Conservation (phyloP, 2,888 invertebrate genomes). For the Geophilus truncorum region DNA sequence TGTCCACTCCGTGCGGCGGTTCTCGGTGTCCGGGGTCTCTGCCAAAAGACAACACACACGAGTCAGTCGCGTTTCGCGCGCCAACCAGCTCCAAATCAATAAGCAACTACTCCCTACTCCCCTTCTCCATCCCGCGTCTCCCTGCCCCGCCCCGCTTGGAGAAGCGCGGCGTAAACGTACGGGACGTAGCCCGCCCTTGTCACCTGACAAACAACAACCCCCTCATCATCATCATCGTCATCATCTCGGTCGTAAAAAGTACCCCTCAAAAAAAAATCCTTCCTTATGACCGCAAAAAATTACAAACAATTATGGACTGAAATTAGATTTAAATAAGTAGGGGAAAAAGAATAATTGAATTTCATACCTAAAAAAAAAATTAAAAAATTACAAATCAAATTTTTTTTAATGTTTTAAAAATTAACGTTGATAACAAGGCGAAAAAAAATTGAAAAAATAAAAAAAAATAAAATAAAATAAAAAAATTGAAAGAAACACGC, state of each 20-base stretch:
- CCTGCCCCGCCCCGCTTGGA: slow-evolving; percentile 8
- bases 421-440: background rate
- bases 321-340: background rate
- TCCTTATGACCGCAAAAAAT: background rate
- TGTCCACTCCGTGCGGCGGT: slow-evolving; percentile 42
- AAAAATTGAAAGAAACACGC: slow-evolving; percentile 23
- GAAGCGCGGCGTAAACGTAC: background rate
- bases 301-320: background rate
- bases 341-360: background rate
- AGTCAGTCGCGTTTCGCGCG: slow-evolving; percentile 28
- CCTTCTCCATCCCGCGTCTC: slow-evolving; percentile 24
- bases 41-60: slow-evolving; percentile 30
- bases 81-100: slow-evolving; percentile 18
- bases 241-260: background rate
- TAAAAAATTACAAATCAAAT: background rate
- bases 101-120: slow-evolving; percentile 17
- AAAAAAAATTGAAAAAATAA: background rate
- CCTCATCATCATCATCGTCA: background rate
- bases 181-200: background rate
- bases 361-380: background rate
- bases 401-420: background rate
- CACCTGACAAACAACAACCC: slow-evolving; percentile 21
- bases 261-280: background rate
- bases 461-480: too few relatives aligned
- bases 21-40: slow-evolving; percentile 43